Base-by-base conservation (phyloP, 1,140 invertebrate species). In the Drosophila funebris region DNA sequence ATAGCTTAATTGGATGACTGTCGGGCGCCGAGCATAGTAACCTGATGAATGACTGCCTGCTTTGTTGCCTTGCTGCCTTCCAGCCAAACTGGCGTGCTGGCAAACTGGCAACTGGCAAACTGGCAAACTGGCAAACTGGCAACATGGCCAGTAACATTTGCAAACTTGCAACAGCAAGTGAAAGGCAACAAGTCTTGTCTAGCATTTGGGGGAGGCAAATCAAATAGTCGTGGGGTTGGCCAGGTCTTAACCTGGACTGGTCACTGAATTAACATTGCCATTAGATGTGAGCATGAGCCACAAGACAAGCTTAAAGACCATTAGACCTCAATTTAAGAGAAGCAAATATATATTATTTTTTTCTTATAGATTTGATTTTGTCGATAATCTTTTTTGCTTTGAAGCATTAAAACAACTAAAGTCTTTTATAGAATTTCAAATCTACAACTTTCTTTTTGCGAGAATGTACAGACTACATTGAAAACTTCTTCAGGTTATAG, bases 1-100 rank as follows among this genome's bases (percentile, higher is more conserved):
- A 87, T 88, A 76, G 78, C 82, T 87, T 87, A 87, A 87, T 87
- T 87, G 82, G 82, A 87, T 87, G 82, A 68, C 80, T 87, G 82
- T 85, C 76, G 80, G 63, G 48, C 44, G 78, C 14, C 72, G 57
- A 63, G 62, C 64, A 36, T 18, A 50, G 18, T 67, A 36, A 58
- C 43, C 44, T 66, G 61, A 58, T 50, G 69, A 58, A 72, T 58
- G 52, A 16, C 52, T 63, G 48, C 27, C 16, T 31, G 37, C 9
- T n/a, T 24, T 14, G 7, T 9, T 37, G 33, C 11, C 18, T 22
- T 4, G 3, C 7, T 13, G 56, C 9, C 20, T 18, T 14, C 27
- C 16, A 20, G 24, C 56, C 16, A 46, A 18, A 13, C 43, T 22
- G 44, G 22, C 31, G 11, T 4, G 24, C 16, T 24, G 29, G 16